Conservation (phyloP, 2,113 vertebrate genomes). For the Cepphus grylle region DNA sequence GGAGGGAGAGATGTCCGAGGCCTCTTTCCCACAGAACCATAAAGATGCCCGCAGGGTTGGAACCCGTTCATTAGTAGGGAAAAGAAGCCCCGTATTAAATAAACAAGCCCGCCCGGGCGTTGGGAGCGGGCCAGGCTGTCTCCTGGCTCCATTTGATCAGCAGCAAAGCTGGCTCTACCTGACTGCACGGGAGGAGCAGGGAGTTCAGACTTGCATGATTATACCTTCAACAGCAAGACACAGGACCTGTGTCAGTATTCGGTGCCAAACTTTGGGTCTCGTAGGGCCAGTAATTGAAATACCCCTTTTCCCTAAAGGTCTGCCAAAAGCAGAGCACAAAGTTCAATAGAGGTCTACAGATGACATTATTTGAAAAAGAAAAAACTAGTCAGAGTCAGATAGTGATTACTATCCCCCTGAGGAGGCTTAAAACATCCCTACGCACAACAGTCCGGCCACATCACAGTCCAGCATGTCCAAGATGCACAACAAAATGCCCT, state of each 20-base stretch:
- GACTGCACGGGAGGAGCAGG: not conserved
- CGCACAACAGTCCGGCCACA: not conserved
- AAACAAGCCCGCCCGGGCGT: not conserved
- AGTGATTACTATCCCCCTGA: not conserved
- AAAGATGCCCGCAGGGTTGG: not conserved
- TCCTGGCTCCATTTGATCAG: not conserved
- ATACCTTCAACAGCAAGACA: not conserved
- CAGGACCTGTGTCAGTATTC: not conserved
- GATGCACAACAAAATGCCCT: not conserved
- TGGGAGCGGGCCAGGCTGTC: not conserved
- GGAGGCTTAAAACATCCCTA: not conserved
- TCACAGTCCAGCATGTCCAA: not conserved
- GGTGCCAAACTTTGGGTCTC: not conserved
- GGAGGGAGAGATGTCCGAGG: not conserved
- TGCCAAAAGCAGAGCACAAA: not conserved
- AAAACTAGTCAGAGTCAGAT: not conserved
- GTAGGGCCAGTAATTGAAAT: not conserved
- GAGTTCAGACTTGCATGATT: not conserved
- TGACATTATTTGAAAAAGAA: not conserved
- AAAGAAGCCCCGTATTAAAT: not conserved
- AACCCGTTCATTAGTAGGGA: not conserved
- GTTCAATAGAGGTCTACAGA: not conserved
- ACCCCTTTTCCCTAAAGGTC: not conserved
- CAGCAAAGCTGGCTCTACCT: not conserved
- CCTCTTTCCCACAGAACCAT: not conserved